Conservation (phyloP, 2,113 vertebrate species). For the Dascyllus trimaculatus region DNA sequence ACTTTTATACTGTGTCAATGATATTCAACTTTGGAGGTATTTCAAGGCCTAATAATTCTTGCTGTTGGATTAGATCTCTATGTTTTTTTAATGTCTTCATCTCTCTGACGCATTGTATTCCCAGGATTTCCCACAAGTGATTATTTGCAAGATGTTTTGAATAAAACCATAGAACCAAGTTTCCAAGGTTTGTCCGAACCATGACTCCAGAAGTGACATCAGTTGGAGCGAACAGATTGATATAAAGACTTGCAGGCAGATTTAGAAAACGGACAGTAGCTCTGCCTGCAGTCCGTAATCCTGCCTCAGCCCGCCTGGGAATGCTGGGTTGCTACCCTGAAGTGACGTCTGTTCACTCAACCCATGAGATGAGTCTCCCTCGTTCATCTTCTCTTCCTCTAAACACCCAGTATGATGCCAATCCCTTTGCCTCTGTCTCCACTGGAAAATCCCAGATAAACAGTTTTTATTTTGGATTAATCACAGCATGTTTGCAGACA, state of each 20-base stretch:
- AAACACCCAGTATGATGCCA: slow-evolving; percentile 8
- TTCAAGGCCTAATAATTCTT: background rate
- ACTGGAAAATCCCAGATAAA: slow-evolving; percentile 43
- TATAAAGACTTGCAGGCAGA: slow-evolving; percentile 32
- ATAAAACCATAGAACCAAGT: slow-evolving; percentile 16
- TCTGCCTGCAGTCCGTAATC: slow-evolving; percentile 41
- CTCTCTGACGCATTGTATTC: background rate
- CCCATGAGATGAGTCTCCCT: slow-evolving; percentile 29
- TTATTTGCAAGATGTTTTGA: slow-evolving; percentile 27
- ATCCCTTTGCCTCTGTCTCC: slow-evolving; percentile 28
- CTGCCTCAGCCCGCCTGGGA: slow-evolving; percentile 39
- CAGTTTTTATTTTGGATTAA: slow-evolving; percentile 35
- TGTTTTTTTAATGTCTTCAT: slow-evolving; percentile 13
- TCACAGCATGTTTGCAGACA: slow-evolving; percentile 21
- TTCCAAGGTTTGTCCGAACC: slow-evolving; percentile 13
- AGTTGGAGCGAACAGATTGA: slow-evolving; percentile 34
- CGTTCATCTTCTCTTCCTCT: slow-evolving; percentile 42
- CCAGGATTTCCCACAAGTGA: slow-evolving; percentile 6
- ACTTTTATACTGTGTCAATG: background rate
- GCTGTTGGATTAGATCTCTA: background rate
- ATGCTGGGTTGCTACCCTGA: slow-evolving; percentile 23
- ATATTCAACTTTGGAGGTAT: background rate
- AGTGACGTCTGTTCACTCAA: slow-evolving; percentile 48
- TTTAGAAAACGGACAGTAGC: slow-evolving; percentile 26
- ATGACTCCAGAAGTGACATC: slow-evolving; percentile 42